Base-by-base conservation (phyloP, 2,888 invertebrate genomes). In the Eupithecia abbreviata region DNA sequence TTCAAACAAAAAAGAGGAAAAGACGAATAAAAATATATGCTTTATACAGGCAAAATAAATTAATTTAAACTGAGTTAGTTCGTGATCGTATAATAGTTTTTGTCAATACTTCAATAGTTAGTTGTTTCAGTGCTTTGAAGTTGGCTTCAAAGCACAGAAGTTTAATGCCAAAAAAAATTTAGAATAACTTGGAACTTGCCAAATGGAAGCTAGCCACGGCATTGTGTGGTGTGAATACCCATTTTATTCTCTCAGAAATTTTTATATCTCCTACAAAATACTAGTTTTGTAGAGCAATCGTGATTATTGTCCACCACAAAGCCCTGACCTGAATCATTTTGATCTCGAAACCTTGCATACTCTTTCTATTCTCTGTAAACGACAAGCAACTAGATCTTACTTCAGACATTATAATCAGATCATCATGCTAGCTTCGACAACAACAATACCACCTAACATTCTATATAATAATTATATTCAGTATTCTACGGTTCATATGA, bases 261-360 rank as follows among this genome's bases (percentile, higher is more conserved):
- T 4, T 30, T 30, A 30, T 30, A 18, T 58, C 9, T 58, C 18
- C 58, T 10, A 62, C 9, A 18, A 30, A 30, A 18, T 62, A 30
- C 10, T 30, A 62, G 62, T 62, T 62, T 62, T 30, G 30, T 62
- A 62, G 68, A 75, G 73, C 71, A 30, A 69, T 71, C 68, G 66
- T 71, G 65, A 75, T 75, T 42, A 41, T 41, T 72, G 74, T 70
- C 70, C 69, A 71, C 74, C 41, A 67, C 49, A 72, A 78, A 45
- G 73, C 75, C 78, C 30, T 78, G 78, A 68, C 78, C 78, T 73
- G 62, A 75, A 75, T 75, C 68, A 66, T 77, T 70, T 62, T 10
- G 10, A 77, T 74, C 75, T 78, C 71, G 15, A 73, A 71, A 73
- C 66, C 66, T 72, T 58, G 69, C 47, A 18, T 45, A 30, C 42